Evolutionary conservation across 2,113 vertebrate species (phyloP).

Genomic region (Coptodon rendalli): DNA sequence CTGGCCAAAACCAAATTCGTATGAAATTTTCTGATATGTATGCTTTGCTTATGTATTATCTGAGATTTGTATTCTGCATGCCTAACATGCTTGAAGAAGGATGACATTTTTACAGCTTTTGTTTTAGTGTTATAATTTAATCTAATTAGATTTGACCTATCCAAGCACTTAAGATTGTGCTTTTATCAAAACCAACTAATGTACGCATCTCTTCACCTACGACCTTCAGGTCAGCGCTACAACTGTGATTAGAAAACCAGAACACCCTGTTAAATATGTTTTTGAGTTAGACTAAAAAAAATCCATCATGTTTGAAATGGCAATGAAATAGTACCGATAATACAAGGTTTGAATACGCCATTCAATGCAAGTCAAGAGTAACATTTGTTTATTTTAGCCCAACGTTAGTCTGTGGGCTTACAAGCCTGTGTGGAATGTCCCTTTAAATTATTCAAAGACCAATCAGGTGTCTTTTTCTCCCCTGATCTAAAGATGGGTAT

Average conservation of each 20-base stretch:
- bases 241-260: background rate
- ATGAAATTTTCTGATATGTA: background rate
- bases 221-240: conserved; percentile 16
- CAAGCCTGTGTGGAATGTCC: conserved; percentile 69
- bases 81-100: background rate
- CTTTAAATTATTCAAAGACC: conserved; percentile 77
- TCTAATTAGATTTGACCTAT: background rate
- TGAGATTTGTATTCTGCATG: background rate
- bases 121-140: background rate
- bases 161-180: background rate
- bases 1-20: background rate
- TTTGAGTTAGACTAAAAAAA: conserved; percentile 5
- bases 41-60: background rate
- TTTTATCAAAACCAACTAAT: background rate
- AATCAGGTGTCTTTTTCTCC: conserved; percentile 73
- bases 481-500: conserved; percentile 85
- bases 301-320: conserved; percentile 20
- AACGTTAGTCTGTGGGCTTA: conserved; percentile 48
- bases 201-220: background rate
- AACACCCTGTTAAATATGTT: conserved; percentile 22
- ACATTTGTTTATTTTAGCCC: conserved; percentile 64
- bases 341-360: conserved; percentile 43
- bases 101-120: background rate
- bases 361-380: conserved; percentile 65
- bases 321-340: conserved; percentile 21